phyloP scores from a whole-genome alignment of 1,140 invertebrate genomes.

The Radopholus similis region DNA sequence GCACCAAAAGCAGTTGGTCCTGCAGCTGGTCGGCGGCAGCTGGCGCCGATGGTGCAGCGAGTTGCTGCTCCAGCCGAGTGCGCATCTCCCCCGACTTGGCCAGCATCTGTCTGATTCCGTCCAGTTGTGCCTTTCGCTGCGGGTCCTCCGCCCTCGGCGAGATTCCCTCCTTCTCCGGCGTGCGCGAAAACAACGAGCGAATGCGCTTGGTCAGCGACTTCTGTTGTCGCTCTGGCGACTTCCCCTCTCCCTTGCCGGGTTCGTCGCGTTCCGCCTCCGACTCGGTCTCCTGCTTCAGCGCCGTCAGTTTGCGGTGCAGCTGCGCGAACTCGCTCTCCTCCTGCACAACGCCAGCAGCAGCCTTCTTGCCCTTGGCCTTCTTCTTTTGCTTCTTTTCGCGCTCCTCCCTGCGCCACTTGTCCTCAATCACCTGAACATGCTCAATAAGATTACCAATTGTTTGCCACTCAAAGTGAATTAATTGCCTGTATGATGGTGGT shows the following conservation, averaged over 20 bases:
- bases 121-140: neutral
- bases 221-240: neutral
- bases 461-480: neutral
- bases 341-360: too few species aligned
- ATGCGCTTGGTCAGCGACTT: neutral
- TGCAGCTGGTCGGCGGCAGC: neutral
- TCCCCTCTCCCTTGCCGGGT: neutral
- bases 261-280: constrained; percentile 1
- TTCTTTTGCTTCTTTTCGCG: neutral
- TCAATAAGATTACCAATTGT: neutral
- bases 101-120: neutral
- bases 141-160: neutral
- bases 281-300: constrained; percentile 22
- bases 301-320: constrained; percentile 19
- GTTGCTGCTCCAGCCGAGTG: neutral
- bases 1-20: neutral
- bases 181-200: neutral
- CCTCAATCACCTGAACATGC: constrained; percentile 1
- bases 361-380: neutral
- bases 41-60: neutral
- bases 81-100: neutral
- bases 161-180: too few species aligned
- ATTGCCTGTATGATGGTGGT: constrained; percentile 30
- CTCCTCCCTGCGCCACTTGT: neutral
- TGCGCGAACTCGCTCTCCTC: constrained; percentile 15